Base-by-base conservation (phyloP, 1,140 invertebrate genomes). In the Venustaconcha ellipsiformis region DNA sequence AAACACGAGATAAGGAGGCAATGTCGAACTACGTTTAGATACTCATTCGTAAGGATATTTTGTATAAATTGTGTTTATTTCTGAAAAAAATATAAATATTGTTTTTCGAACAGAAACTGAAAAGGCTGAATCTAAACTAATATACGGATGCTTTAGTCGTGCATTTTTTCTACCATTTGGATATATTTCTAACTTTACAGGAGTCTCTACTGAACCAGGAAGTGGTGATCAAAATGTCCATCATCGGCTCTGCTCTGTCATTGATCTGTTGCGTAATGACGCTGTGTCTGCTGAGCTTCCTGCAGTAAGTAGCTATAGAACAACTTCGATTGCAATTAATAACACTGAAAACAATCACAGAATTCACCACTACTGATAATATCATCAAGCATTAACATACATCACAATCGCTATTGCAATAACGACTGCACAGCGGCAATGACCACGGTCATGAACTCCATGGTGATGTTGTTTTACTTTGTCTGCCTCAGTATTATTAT, bases 231-330 rank as follows among this genome's bases (percentile, higher is more conserved):
- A 48, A 48, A 48, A 71, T 76, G 17, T 76, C 74, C 14, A 69
- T 71, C 26, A 67, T 76, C 14, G 74, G 74, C 18, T 57, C 62
- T 26, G 68, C 67, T 14, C 14, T 76, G 55, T 70, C 74, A 8
- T 18, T 76, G 23, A 70, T 76, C 17, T 37, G 62, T 23, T 76
- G 74, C 66, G 68, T 76, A 15, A 57, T 76, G 37, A 57, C 30
- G 13, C 20, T 76, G 48, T 57, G 74, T 30, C 68, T 76, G 13
- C 63, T 76, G 0, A 71, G 74, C 55, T 65, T 76, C 5, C 55
- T 76, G 37, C 74, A 69, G 74, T 76, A 71, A 71, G 74, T 76
- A 60, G 6, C 30, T 48, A 1, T 17, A 20, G 26, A n/a, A 58
- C 14, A 14, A 20, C 15, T 0, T 60, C 37, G 23, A 26, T 26